phyloP scores from a whole-genome alignment of 2,797 vertebrate species.

The Oreochromis mossambicus region DNA sequence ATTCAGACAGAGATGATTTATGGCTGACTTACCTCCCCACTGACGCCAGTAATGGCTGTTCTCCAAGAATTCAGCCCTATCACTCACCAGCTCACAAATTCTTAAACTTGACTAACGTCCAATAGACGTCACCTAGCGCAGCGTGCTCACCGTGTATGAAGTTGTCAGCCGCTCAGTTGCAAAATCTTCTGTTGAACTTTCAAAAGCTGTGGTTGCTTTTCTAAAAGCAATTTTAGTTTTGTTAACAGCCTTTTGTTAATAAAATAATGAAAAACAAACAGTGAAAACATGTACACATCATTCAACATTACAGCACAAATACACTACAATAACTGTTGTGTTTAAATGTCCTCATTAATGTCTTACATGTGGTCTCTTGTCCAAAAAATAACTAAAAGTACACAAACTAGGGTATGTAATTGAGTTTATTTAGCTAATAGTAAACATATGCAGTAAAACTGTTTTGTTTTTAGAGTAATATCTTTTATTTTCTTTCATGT shows the following conservation, averaged over 20 bases:
- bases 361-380: background rate
- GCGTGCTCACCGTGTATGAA: background rate
- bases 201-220: background rate
- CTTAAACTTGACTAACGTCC: slow-evolving; percentile 47
- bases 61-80: slow-evolving; percentile 37
- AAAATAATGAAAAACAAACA: background rate
- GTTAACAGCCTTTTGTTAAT: background rate
- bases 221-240: background rate
- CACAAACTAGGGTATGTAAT: background rate
- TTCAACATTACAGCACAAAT: background rate
- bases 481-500: background rate
- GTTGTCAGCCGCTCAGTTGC: background rate
- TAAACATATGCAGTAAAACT: background rate
- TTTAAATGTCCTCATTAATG: background rate
- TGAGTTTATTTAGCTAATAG: background rate
- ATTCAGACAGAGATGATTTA: slow-evolving; percentile 60
- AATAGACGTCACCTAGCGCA: slow-evolving; percentile 11
- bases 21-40: slow-evolving; percentile 41
- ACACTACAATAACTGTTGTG: background rate
- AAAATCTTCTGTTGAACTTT: background rate
- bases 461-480: background rate
- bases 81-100: slow-evolving; percentile 57
- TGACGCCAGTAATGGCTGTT: slow-evolving; percentile 56
- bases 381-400: background rate
- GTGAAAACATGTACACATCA: background rate